Percentiles rank a stretch among this genome's conserved stretches.
Evolutionary conservation across 1,140 invertebrate genomes (phyloP).

Genomic region (Dinothrombium tinctorium): DNA sequence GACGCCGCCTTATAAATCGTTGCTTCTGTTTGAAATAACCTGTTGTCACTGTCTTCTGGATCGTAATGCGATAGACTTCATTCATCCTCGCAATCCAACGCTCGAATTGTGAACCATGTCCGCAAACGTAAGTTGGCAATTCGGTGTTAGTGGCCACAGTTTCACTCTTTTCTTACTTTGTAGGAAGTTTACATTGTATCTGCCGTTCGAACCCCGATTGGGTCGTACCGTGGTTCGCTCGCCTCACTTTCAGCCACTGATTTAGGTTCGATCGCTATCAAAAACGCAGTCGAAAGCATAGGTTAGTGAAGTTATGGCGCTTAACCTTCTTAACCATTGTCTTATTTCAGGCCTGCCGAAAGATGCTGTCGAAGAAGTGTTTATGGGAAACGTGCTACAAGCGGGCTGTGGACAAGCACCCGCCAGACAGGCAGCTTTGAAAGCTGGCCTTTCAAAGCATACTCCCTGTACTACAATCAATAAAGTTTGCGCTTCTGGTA

Average conservation of each 20-base stretch:
- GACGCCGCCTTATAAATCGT: too few relatives aligned
- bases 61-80: too few relatives aligned
- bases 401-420: constrained; percentile 26
- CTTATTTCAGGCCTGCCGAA: constrained; percentile 7
- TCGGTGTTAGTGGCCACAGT: too few relatives aligned
- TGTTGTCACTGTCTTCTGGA: too few relatives aligned
- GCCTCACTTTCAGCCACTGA: constrained; percentile 53
- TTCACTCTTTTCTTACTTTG: too few relatives aligned
- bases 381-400: constrained; percentile 30
- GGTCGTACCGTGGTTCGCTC: constrained; percentile 60
- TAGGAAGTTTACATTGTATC: constrained; percentile 53
- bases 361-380: constrained; percentile 26
- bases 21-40: too few relatives aligned
- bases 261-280: constrained; percentile 61
- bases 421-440: constrained; percentile 28
- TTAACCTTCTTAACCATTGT: neutral
- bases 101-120: too few relatives aligned
- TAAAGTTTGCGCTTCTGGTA: constrained; percentile 33
- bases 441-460: constrained; percentile 25
- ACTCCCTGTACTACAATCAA: constrained; percentile 30
- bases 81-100: too few relatives aligned
- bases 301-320: neutral
- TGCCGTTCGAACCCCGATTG: constrained; percentile 82
- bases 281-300: constrained; percentile 27
- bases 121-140: too few relatives aligned